Percentiles rank a stretch among this genome's conserved stretches.
phyloP scores from a whole-genome alignment of 2,888 invertebrate species.

The Lithophane leautieri region DNA sequence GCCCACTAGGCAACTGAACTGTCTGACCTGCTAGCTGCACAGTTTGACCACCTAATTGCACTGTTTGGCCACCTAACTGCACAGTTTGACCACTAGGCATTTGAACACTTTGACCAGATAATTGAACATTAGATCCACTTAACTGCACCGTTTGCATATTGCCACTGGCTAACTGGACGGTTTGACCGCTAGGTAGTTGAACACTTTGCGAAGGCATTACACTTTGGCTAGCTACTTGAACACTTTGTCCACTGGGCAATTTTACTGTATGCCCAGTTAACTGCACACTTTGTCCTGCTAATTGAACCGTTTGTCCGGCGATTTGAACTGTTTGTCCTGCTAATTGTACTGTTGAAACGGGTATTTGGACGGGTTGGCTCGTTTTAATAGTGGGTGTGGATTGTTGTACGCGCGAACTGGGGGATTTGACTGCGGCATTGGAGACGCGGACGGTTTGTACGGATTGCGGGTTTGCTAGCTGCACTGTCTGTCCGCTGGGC shows the following conservation, averaged over 20 bases:
- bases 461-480: constrained; percentile 80
- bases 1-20: constrained; percentile 87
- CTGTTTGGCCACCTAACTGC: constrained; percentile 72
- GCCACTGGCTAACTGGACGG: constrained; percentile 81
- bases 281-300: constrained; percentile 84
- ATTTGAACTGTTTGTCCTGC: constrained; percentile 84
- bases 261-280: constrained; percentile 88
- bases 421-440: constrained; percentile 70
- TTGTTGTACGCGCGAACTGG: constrained; percentile 73
- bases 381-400: constrained; percentile 74
- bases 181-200: constrained; percentile 80
- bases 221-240: constrained; percentile 81
- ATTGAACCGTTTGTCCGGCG: constrained; percentile 83
- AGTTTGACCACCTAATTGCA: constrained; percentile 72
- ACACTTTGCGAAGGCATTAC: constrained; percentile 80
- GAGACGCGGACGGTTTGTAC: constrained; percentile 78
- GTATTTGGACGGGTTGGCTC: constrained; percentile 78
- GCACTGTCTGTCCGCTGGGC: constrained; percentile 86
- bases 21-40: constrained; percentile 78
- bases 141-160: constrained; percentile 74
- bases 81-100: constrained; percentile 69
- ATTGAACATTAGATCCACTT: constrained; percentile 70
- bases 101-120: constrained; percentile 75
- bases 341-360: constrained; percentile 82
- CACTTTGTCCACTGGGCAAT: constrained; percentile 84